phyloP scores from a whole-genome alignment of 2,888 invertebrate species.

The Cephus nigrinus region DNA sequence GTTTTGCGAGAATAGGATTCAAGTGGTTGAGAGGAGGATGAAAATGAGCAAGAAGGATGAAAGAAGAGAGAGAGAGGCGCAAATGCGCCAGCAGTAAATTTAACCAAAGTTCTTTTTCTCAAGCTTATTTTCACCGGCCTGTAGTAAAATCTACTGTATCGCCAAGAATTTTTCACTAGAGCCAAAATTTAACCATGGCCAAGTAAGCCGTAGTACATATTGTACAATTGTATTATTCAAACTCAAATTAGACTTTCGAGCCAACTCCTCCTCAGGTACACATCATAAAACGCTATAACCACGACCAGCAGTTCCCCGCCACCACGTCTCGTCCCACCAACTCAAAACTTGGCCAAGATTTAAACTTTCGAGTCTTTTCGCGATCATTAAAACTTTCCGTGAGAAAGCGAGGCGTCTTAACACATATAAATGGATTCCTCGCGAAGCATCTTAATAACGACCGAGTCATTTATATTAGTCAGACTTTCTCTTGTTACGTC shows the following conservation, averaged over 20 bases:
- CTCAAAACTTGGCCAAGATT: slow-evolving; percentile 46
- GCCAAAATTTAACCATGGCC: neutral
- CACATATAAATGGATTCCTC: slow-evolving; percentile 54
- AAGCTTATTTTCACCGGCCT: neutral
- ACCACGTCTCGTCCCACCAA: neutral
- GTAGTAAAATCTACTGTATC: neutral
- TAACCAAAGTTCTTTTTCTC: neutral
- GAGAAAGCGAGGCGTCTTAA: slow-evolving; percentile 49
- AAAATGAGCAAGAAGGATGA: slow-evolving; percentile 1
- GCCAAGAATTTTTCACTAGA: neutral
- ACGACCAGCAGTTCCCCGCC: neutral
- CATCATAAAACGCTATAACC: slow-evolving; percentile 47
- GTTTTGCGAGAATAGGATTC: slow-evolving; percentile 22
- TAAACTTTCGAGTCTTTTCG: slow-evolving; percentile 45
- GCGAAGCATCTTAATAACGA: slow-evolving; percentile 50
- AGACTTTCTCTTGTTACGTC: slow-evolving; percentile 35
- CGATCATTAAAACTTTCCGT: slow-evolving; percentile 54
- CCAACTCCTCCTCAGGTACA: slow-evolving; percentile 45
- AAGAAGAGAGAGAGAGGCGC: neutral
- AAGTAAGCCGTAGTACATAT: neutral
- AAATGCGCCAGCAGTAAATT: neutral
- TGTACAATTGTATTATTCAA: slow-evolving; percentile 4
- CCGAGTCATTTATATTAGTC: slow-evolving; percentile 49
- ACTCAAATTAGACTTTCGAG: slow-evolving; percentile 42
- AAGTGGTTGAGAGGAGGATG: slow-evolving; percentile 18